Evolutionary conservation across 2,113 vertebrate species (phyloP).

Genomic region (Zingel zingel): DNA sequence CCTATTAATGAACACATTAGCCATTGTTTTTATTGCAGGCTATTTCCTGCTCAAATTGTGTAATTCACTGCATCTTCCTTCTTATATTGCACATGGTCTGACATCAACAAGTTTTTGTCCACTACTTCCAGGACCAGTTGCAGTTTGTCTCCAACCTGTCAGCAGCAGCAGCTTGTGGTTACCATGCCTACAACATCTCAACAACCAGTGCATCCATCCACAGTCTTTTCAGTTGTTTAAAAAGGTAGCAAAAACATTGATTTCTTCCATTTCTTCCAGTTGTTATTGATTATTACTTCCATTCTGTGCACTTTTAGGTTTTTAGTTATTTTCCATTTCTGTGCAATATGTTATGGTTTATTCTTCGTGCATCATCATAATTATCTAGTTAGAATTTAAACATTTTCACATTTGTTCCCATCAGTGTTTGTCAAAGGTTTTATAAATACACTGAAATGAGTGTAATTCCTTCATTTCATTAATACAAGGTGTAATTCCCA

Average conservation of each 20-base stretch:
- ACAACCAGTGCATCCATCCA: conserved; percentile 9
- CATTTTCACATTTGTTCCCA: background rate
- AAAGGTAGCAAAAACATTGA: conserved; percentile 5
- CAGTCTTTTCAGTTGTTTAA: background rate
- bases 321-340: conserved; percentile 12
- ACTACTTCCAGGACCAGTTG: background rate
- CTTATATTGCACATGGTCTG: background rate
- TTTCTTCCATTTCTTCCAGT: background rate
- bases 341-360: background rate
- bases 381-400: background rate
- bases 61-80: background rate
- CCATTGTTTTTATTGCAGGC: conserved; percentile 14
- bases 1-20: conserved; percentile 14
- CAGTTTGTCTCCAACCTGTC: conserved; percentile 10
- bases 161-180: conserved; percentile 34
- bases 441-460: no score
- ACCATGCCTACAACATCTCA: background rate
- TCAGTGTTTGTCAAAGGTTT: background rate
- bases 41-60: background rate
- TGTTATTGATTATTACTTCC: background rate
- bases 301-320: background rate
- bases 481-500: background rate
- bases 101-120: conserved; percentile 34
- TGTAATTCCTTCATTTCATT: background rate
- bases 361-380: background rate